Evolutionary conservation across 2,888 invertebrate genomes (phyloP), one percentile per base, ranked within the genome.

Genomic region (Dorcus parallelipipedus): DNA sequence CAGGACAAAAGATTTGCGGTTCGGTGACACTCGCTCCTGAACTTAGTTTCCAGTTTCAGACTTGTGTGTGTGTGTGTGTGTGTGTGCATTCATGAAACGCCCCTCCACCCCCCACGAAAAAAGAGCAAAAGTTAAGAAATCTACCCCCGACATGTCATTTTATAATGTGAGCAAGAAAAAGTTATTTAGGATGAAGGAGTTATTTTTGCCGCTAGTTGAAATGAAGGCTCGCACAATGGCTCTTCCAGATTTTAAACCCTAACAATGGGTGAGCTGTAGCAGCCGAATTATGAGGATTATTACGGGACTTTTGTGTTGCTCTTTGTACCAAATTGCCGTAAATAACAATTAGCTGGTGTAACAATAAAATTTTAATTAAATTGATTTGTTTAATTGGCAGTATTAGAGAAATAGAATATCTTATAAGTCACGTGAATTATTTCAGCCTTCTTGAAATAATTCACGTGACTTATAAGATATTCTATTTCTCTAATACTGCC

Each of bases 1-100:
- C 54, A 38, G 58, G 56, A 64, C 64, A 64, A 64, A 64, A 62
- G 62, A 58, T 64, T 62, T 54, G 62, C 62, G 62, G 58, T 60
- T 58, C 56, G 56, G 33, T 62, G 64, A 58, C 60, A 54, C 59
- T 59, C 53, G 58, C 54, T 54, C 42, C 56, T 56, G 51, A 59
- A 55, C 54, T 58, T 52, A 52, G 49, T 57, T 59, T 52, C 48
- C 49, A 51, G 45, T 56, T 50, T 49, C 42, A 43, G 52, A 40
- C 42, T 33, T 33, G 26, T 33, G 26, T 33, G 26, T 6, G 26
- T 4, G 20, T 20, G 20, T 20, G 20, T 20, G 20, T 33, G 26
- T 3, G 26, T 33, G 26, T 7, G 54, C 54, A 52, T 52, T 33
- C 26, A 33, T 33, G 26, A 33, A 33, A 1, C 26, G 7, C 26